Evolutionary conservation across 1,140 invertebrate species (phyloP).

Genomic region (Popillia japonica): DNA sequence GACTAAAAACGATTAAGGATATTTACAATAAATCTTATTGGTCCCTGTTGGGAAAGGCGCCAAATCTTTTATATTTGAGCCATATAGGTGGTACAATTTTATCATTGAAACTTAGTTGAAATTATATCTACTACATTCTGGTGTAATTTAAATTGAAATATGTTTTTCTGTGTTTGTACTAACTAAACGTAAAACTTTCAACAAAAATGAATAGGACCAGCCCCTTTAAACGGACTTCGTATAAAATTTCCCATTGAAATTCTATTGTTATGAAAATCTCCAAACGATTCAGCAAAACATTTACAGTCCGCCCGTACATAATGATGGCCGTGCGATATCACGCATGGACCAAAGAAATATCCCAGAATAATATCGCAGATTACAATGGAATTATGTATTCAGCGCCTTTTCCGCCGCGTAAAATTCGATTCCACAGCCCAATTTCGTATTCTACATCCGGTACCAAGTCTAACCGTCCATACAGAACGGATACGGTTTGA

Average conservation of each 20-base stretch:
- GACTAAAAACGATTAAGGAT: too few species aligned
- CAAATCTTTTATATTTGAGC: too few species aligned
- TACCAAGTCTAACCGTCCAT: background rate
- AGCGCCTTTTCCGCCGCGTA: constrained; percentile 14
- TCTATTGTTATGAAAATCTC: too few species aligned
- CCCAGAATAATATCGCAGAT: constrained; percentile 1
- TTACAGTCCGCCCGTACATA: background rate
- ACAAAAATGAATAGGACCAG: background rate
- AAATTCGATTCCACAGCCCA: background rate
- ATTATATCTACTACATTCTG: too few species aligned
- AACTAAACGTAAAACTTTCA: background rate
- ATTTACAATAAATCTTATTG: too few species aligned
- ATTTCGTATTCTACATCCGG: constrained; percentile 11
- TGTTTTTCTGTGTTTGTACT: too few species aligned
- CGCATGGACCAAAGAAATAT: background rate
- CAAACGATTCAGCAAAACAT: background rate
- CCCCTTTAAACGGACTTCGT: background rate
- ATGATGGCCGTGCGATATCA: background rate
- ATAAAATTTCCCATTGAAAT: background rate
- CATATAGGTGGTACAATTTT: too few species aligned
- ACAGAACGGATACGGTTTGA: background rate
- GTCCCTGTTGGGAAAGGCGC: too few species aligned
- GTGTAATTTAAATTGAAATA: too few species aligned
- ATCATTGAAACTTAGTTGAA: too few species aligned
- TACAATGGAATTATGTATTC: constrained; percentile 20